Percentiles rank a stretch among this genome's conserved stretches.
Conservation (phyloP, 2,888 invertebrate genomes). For the Drosophila borborema region DNA sequence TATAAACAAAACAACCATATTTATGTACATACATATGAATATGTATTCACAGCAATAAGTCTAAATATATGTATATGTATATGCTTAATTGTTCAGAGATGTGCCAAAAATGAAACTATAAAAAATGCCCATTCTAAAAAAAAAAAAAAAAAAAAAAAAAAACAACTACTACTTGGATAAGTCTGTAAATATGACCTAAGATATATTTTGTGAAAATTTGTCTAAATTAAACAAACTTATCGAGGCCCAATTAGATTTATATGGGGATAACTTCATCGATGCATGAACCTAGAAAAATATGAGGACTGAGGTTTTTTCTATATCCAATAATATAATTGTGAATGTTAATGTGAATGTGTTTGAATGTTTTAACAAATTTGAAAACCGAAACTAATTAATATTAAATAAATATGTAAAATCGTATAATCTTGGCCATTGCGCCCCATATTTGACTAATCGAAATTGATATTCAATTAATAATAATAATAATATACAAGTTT, state of each 20-base stretch:
- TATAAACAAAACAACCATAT: constrained; percentile 17
- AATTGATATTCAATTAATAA: constrained; percentile 32
- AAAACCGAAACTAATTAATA: constrained; percentile 6
- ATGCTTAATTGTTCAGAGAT: constrained; percentile 58
- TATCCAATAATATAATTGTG: constrained; percentile 27
- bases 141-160: constrained; percentile 41
- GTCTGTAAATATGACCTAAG: constrained; percentile 47
- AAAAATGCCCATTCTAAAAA: constrained; percentile 44
- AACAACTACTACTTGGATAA: constrained; percentile 21
- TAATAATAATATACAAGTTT: constrained; percentile 16
- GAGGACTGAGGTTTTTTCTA: constrained; percentile 32
- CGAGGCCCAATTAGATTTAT: constrained; percentile 39
- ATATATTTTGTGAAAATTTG: constrained; percentile 45
- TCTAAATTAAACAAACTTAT: constrained; percentile 38
- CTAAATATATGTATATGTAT: constrained; percentile 27
- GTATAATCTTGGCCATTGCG: constrained; percentile 40
- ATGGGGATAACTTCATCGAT: constrained; percentile 20
- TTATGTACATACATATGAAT: constrained; percentile 35
- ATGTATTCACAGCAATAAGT: constrained; percentile 48
- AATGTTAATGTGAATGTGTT: constrained; percentile 30
- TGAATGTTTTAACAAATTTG: constrained; percentile 52
- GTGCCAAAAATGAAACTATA: constrained; percentile 70
- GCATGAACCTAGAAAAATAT: constrained; percentile 27
- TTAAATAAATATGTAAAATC: constrained; percentile 12
- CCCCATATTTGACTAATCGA: constrained; percentile 33